A percentile compares a stretch with the other conserved stretches of the same genome.
phyloP scores from a whole-genome alignment of 2,113 vertebrate genomes.

The Neolamprologus falcicula region DNA sequence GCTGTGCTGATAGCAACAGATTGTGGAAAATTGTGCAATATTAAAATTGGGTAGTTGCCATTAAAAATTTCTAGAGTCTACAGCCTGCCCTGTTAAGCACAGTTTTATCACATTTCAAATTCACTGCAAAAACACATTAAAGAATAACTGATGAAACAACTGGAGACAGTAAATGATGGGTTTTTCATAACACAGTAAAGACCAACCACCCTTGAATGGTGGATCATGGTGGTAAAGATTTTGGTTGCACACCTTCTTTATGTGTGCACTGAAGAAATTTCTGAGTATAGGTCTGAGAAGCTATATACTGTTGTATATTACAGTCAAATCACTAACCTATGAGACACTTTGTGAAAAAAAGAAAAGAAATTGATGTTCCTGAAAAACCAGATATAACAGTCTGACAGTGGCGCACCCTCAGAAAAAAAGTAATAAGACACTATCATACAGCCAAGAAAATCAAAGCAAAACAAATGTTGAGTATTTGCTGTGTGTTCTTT shows the following conservation, averaged over 20 bases:
- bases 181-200: neutral
- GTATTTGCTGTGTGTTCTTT: neutral
- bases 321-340: neutral
- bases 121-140: neutral
- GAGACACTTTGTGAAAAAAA: neutral
- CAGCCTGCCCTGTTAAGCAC: neutral
- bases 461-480: constrained; percentile 13
- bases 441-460: constrained; percentile 10
- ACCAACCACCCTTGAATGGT: neutral
- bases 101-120: neutral
- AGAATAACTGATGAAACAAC: neutral
- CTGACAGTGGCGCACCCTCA: neutral
- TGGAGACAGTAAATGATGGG: neutral
- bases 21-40: neutral
- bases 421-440: neutral
- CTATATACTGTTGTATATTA: neutral
- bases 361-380: neutral
- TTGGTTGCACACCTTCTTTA: neutral
- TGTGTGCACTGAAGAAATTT: neutral
- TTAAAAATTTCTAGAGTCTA: neutral
- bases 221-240: neutral
- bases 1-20: neutral
- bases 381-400: constrained; percentile 5
- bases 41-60: neutral
- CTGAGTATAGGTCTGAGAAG: neutral